Base-by-base conservation (phyloP, 2,888 invertebrate genomes). In the Lobophora halterata region DNA sequence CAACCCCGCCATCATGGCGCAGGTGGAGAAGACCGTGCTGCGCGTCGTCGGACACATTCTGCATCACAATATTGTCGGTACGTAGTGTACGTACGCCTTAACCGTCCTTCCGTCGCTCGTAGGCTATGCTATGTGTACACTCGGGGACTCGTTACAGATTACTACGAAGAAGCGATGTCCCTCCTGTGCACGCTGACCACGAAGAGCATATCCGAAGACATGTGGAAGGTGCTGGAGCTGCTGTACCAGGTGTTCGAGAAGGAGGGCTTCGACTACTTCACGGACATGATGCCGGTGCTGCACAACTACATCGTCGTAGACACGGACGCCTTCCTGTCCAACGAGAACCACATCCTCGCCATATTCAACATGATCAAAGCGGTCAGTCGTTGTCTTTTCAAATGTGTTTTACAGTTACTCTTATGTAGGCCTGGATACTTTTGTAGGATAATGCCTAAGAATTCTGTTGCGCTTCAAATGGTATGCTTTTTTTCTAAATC, bases 281-380 rank as follows among this genome's bases (percentile, higher is more conserved):
- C 93, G 43, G 99, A 99, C 65, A 97, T 99, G 94, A 98, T 99
- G 98, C 98, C 99, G 1, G 95, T 97, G 3, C 89, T 99, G 14
- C 98, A 99, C 80, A 98, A 99, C 82, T 99, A 98, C 78, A 93
- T 99, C 31, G 97, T 97, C 0, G 95, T 98, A 1, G 99, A 99
- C 72, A 97, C 97, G 0, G 92, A 93, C 39, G 95, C 96, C 6
- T 99, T 99, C 79, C 88, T 99, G 17, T 93, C 96, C 1, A 94
- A 97, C 68, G 95, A 96, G 61, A 93, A 96, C 71, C 92, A 97
- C 52, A 90, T 99, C 44, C 80, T 97, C 52, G 96, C 96, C 26
- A 93, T 98, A 79, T 97, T 95, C 72, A 96, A 97, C 65, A 98
- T 99, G 96, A 96, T 96, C 68, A 96, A 96, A 89, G 90, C 92